Base-by-base conservation (phyloP, 2,797 vertebrate species). In the Mormyrops boulengeri region DNA sequence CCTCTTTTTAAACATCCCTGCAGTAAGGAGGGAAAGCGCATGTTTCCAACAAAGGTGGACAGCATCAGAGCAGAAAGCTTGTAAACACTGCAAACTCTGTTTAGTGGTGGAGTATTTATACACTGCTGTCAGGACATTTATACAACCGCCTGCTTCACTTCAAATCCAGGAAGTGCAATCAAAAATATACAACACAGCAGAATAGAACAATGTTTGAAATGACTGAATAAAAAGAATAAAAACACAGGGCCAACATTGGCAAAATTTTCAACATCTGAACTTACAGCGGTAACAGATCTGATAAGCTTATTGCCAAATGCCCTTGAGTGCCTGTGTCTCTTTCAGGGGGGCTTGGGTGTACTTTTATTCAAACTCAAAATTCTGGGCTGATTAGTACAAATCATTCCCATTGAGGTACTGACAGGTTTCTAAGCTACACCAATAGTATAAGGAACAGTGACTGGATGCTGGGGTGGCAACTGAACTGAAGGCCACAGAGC, bases 111-210 rank as follows among this genome's bases (percentile, higher is more conserved):
- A 12, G 22, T 50, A 86, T 86, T 50, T 85, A 85, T 22, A 85
- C 50, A 85, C n/a, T 3, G 26, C 73, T n/a, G 19, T 50, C 49
- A 50, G 41, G 50, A 85, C 47, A 52, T 85, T 85, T 85, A 53
- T 22, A 53, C 47, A 30, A 22, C 26, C 34, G 49, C 84, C 26
- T 86, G 47, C 50, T 53, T 53, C 73, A 44, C 73, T 80, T 80
- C 38, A 80, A 47, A 86, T 86, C 50, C 84, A 86, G 84, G 47
- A 86, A 86, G 84, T 53, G 50, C 84, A 86, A 86, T 86, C 17
- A 80, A 47, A 44, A 47, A 44, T 47, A 47, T 44, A 41, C 34
- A 80, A 38, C 38, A 41, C 38, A 80, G 38, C 38, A 12, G 44
- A 80, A 80, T n/a, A 80, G 73, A 80, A 80, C 66, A 73, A 80